phyloP scores from a whole-genome alignment of 2,113 vertebrate species.

The Lophura nycthemera region DNA sequence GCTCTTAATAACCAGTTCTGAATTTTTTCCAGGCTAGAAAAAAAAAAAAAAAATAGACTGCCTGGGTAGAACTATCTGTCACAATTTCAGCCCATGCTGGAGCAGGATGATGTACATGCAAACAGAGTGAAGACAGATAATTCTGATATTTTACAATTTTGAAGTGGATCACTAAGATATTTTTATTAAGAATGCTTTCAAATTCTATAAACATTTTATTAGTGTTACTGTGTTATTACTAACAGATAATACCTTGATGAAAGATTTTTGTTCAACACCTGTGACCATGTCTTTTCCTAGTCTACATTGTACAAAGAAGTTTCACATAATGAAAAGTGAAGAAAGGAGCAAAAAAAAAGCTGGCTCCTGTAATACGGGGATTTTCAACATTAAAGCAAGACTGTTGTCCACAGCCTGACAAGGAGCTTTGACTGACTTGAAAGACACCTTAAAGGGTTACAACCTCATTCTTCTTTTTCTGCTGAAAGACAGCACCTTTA shows the following conservation, averaged over 20 bases:
- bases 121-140: not conserved
- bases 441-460: not conserved
- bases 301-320: not conserved
- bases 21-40: not conserved
- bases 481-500: not conserved
- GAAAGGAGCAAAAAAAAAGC: not conserved
- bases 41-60: not conserved
- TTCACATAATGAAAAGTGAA: not conserved
- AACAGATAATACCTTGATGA: not conserved
- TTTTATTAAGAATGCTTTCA: not conserved
- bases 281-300: not conserved
- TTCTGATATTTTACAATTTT: not conserved
- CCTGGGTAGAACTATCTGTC: not conserved
- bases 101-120: not conserved
- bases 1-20: not conserved
- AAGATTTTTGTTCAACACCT: not conserved
- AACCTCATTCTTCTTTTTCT: not conserved
- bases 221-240: not conserved
- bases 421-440: not conserved
- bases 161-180: not conserved
- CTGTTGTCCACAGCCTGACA: not conserved
- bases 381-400: not conserved
- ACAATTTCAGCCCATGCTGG: not conserved
- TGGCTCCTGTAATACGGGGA: not conserved
- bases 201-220: not conserved